Base-by-base conservation (phyloP, 2,113 vertebrate species). In the Ceyx margarethae region DNA sequence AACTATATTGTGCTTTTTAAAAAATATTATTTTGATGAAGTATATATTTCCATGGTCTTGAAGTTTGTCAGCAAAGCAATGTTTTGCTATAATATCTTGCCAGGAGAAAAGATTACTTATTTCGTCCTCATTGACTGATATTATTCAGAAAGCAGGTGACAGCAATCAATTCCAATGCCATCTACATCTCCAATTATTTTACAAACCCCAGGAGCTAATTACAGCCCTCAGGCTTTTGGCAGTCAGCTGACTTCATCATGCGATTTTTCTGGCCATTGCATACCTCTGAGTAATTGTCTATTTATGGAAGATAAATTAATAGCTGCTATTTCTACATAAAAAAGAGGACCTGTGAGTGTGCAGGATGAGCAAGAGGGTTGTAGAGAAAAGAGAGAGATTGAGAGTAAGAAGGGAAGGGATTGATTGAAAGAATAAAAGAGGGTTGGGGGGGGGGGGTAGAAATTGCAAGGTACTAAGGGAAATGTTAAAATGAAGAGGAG, bases 251-350 rank as follows among this genome's bases (percentile, higher is more conserved):
- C 61, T 94, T 92, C 87, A 95, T 92, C 96, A 95, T 93, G 86
- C 65, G 58, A 88, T 89, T 90, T 81, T 94, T 91, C 90, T 93
- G 91, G 95, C 92, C 72, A 4, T 45, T 71, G 89, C 20, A 0
- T 91, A 84, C 94, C 81, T 96, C 94, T 97, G 96, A 96, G 85
- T 96, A 96, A 97, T 97, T 95, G 90, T 91, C 95, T 96, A 96
- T 96, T 96, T 97, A 82, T 95, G 81, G 84, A 96, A 95, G 96
- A 95, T 96, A 96, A 96, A 96, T 96, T 97, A 96, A 96, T 79
- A 96, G 65, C 85, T 90, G 87, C 95, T 95, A 80, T 94, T 96
- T 95, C 87, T 94, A 78, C 69, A 89, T 86, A 74, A 78, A 76
- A 78, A 74, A 89, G 50, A 56, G 42, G 67, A 84, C 80, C 76